A percentile compares a stretch with the other conserved stretches of the same genome.
These are phyloP conservation scores for Carlito syrichta DNA, from an alignment of 2,113 vertebrate genomes.

Conservation along the genomic window DNA sequence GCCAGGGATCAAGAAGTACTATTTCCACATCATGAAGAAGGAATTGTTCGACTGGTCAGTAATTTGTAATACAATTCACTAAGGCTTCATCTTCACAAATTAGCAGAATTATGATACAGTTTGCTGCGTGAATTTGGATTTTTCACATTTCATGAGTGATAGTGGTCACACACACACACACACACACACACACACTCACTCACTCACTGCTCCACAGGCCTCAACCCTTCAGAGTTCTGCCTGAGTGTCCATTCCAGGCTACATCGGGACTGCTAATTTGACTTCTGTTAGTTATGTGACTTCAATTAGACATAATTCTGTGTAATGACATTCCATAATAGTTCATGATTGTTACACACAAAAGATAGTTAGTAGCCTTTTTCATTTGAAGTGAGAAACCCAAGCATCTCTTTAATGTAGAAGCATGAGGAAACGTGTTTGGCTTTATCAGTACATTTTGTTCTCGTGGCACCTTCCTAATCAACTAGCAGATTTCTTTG, in stretches of 20 bases:
- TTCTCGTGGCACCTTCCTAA: neutral
- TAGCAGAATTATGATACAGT: neutral
- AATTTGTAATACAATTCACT: neutral
- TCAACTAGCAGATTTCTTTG: neutral
- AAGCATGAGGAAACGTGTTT: neutral
- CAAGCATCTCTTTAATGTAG: neutral
- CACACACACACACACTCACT: neutral
- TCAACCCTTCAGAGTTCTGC: neutral
- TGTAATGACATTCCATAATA: neutral
- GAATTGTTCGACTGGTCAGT: neutral
- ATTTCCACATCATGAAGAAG: neutral
- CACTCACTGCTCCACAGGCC: neutral
- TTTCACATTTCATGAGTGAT: neutral
- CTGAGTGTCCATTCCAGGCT: neutral
- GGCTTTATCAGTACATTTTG: neutral
- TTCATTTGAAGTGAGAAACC: slow-evolving; percentile 17
- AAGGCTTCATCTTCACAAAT: neutral
- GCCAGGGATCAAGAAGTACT: neutral
- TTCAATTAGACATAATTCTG: slow-evolving; percentile 18
- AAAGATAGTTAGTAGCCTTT: neutral
- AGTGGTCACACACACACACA: neutral
- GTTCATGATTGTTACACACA: neutral
- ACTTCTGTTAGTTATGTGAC: neutral
- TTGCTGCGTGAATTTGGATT: neutral
- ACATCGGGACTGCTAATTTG: neutral